A percentile compares a stretch with the other conserved stretches of the same genome.
phyloP scores from a whole-genome alignment of 1,140 invertebrate genomes.

The Lanistes nyassanus region DNA sequence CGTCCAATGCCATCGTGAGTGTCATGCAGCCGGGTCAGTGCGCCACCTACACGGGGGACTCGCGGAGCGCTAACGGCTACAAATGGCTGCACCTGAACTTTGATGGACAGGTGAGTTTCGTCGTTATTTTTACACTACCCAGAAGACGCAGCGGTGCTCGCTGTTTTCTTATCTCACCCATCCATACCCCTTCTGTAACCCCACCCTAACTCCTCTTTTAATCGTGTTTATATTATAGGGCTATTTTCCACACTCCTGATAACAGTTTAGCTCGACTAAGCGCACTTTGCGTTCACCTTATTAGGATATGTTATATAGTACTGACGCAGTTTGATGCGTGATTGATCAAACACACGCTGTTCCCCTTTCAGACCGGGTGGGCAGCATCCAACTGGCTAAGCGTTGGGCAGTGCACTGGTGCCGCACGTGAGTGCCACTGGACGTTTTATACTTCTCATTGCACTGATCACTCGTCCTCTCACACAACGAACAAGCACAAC shows the following conservation, averaged over 20 bases:
- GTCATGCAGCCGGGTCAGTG: background rate
- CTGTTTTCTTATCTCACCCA: background rate
- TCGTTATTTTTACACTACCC: no score
- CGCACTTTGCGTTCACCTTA: background rate
- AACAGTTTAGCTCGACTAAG: no score
- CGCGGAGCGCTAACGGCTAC: background rate
- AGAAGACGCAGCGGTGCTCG: no score
- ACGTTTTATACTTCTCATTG: no score
- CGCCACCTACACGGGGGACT: background rate
- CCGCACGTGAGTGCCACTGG: no score
- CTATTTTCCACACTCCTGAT: background rate
- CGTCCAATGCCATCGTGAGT: background rate
- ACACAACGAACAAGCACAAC: no score
- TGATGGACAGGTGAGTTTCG: conserved; percentile 7
- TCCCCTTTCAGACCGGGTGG: background rate
- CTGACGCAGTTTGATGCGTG: no score
- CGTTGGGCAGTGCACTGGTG: background rate
- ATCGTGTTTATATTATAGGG: background rate
- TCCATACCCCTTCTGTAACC: background rate
- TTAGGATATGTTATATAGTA: no score
- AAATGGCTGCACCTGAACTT: conserved; percentile 7
- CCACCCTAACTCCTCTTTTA: background rate
- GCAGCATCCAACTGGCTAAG: background rate
- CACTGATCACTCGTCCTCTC: no score
- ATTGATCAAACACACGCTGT: no score